Percentiles rank a stretch among this genome's conserved stretches.
These are phyloP conservation scores for Trichopoda pennipes DNA, from an alignment of 2,888 invertebrate species.

Conservation along the genomic window DNA sequence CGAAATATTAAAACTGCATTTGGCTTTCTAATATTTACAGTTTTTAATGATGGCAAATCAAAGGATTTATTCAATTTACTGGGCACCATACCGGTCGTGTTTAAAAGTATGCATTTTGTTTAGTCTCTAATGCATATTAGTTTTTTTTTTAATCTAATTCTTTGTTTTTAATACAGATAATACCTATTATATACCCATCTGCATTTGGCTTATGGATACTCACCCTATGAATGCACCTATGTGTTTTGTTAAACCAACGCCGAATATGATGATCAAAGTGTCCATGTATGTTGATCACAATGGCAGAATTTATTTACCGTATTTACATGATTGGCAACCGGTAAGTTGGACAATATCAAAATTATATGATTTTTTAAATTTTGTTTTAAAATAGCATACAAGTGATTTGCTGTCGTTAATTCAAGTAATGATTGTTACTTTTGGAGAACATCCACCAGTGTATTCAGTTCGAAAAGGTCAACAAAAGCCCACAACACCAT, in stretches of 20 bases:
- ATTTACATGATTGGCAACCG: slow-evolving; percentile 95
- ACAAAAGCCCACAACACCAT: slow-evolving; percentile 81
- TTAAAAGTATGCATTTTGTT: slow-evolving; percentile 84
- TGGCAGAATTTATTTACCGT: slow-evolving; percentile 98
- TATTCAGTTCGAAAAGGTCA: slow-evolving; percentile 87
- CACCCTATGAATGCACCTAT: slow-evolving; percentile 98
- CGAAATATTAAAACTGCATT: background rate
- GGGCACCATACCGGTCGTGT: slow-evolving; percentile 96
- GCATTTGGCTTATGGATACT: slow-evolving; percentile 97
- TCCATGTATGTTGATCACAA: slow-evolving; percentile 96
- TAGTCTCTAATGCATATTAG: background rate
- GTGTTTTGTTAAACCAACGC: slow-evolving; percentile 95
- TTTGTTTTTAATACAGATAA: slow-evolving; percentile 82
- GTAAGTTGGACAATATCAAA: slow-evolving; percentile 80
- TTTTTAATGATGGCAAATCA: slow-evolving; percentile 92
- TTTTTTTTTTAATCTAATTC: background rate
- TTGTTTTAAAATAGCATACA: slow-evolving; percentile 80
- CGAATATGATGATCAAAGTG: slow-evolving; percentile 96
- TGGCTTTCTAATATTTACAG: slow-evolving; percentile 80
- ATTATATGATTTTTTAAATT: background rate
- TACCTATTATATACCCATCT: slow-evolving; percentile 97
- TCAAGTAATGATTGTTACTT: slow-evolving; percentile 94
- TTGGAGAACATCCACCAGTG: slow-evolving; percentile 97
- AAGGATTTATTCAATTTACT: slow-evolving; percentile 91
- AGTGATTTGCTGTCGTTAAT: slow-evolving; percentile 94